phyloP scores from a whole-genome alignment of 2,113 vertebrate species.

The Thermophis baileyi region DNA sequence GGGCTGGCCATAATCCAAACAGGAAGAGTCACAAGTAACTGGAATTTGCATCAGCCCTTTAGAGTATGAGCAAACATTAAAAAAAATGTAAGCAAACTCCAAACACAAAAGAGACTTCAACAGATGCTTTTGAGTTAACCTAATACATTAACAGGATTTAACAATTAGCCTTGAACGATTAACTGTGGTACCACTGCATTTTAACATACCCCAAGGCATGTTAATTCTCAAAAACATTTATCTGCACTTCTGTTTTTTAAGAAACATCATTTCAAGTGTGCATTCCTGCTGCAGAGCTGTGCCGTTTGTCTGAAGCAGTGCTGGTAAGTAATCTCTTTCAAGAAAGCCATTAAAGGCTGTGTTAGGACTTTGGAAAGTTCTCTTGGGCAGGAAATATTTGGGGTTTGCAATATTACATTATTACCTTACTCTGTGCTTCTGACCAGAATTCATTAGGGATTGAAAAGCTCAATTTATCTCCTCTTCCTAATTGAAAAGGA shows the following conservation, averaged over 20 bases:
- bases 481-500: not conserved
- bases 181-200: not conserved
- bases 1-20: not conserved
- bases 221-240: not conserved
- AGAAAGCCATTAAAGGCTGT: not conserved
- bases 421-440: not conserved
- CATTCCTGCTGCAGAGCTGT: not conserved
- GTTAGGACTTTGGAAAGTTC: not conserved
- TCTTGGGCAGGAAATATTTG: not conserved
- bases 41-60: not conserved
- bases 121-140: not conserved
- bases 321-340: not conserved
- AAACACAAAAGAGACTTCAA: not conserved
- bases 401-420: not conserved
- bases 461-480: not conserved
- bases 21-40: constrained; percentile 13
- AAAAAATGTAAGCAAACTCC: not conserved
- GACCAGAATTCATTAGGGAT: not conserved
- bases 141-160: not conserved
- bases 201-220: not conserved
- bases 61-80: constrained; percentile 21
- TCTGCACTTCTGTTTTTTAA: not conserved
- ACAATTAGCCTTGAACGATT: not conserved
- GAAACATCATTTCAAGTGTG: not conserved
- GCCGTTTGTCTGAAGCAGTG: not conserved